Evolutionary conservation across 1,140 invertebrate species (phyloP).

Genomic region (Paraescarpia echinospica): DNA sequence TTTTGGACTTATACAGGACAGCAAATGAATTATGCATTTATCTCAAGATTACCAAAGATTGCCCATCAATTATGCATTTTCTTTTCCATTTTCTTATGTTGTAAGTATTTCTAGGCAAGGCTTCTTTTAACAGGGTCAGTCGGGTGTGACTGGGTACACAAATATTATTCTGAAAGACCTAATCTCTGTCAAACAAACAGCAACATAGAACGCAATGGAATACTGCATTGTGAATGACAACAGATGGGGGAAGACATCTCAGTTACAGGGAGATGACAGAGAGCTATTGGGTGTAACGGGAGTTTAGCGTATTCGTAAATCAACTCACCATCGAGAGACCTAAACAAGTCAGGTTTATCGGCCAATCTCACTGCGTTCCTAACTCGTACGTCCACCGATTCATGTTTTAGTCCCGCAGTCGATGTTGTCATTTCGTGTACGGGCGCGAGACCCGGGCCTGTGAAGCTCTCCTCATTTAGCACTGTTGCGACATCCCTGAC

Average conservation of each 20-base stretch:
- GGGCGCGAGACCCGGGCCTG: background rate
- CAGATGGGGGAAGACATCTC: background rate
- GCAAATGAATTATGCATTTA: no score
- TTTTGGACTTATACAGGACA: no score
- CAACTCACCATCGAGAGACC: slow-evolving; percentile 87
- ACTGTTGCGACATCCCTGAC: slow-evolving; percentile 2
- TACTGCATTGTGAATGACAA: background rate
- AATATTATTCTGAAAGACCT: no score
- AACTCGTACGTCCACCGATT: slow-evolving; percentile 37
- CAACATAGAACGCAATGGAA: background rate
- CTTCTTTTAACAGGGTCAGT: no score
- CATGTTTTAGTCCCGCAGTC: background rate
- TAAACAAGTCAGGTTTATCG: slow-evolving; percentile 91
- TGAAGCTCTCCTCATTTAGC: background rate
- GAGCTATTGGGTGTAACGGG: background rate
- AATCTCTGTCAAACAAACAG: background rate
- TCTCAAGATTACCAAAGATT: no score
- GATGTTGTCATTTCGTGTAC: slow-evolving; percentile 12
- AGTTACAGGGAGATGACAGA: no score
- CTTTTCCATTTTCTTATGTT: no score
- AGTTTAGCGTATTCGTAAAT: background rate
- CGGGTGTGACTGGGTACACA: no score
- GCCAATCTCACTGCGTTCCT: slow-evolving; percentile 80
- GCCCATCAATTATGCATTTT: no score
- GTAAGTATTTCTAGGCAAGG: no score